A percentile compares a stretch with the other conserved stretches of the same genome.
phyloP scores from a whole-genome alignment of 1,140 invertebrate genomes.

The Neotoxoptera formosana region DNA sequence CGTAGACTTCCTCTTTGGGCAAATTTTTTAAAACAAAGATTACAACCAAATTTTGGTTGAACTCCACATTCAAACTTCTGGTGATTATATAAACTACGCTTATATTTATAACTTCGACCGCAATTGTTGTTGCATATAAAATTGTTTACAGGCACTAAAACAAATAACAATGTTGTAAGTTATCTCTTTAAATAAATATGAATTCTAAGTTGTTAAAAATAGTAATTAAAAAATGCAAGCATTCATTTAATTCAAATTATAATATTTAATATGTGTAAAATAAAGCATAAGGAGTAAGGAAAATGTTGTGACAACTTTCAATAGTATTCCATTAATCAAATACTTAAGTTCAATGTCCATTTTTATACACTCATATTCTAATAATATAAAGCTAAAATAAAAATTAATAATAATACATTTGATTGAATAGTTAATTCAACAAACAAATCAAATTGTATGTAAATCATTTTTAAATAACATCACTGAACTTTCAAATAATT shows the following conservation, averaged over 20 bases:
- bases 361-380: neutral
- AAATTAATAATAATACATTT: neutral
- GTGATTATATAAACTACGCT: conserved; percentile 59
- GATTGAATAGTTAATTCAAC: neutral
- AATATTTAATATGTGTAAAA: neutral
- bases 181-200: neutral
- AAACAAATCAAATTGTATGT: neutral
- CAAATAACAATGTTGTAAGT: neutral
- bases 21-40: conserved; percentile 59
- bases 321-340: neutral
- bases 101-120: conserved; percentile 59
- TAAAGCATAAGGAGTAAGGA: neutral
- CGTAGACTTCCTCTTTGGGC: conserved; percentile 23
- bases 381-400: neutral
- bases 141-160: conserved; percentile 20
- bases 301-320: neutral
- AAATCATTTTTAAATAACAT: no score
- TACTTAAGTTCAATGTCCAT: neutral
- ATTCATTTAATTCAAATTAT: neutral
- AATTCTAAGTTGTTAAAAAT: neutral
- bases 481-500: no score
- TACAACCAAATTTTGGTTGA: conserved; percentile 60
- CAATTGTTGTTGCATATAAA: conserved; percentile 39
- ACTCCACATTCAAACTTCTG: conserved; percentile 63
- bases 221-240: neutral